Base-by-base conservation (phyloP, 2,888 invertebrate species). In the Mesopsocus fuscifrons region DNA sequence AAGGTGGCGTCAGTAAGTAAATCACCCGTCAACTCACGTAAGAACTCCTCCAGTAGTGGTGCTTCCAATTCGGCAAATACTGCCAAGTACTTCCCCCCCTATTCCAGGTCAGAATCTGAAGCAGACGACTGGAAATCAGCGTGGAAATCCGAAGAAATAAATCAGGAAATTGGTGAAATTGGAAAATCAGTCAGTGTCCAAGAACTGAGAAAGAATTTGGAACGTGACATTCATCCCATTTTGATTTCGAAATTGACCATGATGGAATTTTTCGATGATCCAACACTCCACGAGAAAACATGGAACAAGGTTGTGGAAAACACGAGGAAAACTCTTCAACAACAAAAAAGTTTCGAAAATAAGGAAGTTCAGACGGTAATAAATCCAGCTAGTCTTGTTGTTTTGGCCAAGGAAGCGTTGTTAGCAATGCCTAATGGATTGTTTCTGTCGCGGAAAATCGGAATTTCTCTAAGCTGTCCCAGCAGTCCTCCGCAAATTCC, bases 391-490 rank as follows among this genome's bases (percentile, higher is more conserved):
- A 62, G 69, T 21, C 58, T 83, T 44, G 68, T 70, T 50, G 71
- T 77, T 50, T 59, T 78, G 26, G 79, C 79, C 56, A 65, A 80
- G 26, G 67, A 65, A 51, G 71, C 64, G 49, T 65, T 83, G 8
- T 63, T 74, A 16, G 65, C 71, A 3, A 65, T 79, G 56, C 81
- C 81, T 2, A 77, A 69, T 55, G 82, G 82, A 41, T 62, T 66
- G 18, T 72, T 71, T 53, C 68, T 82, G 49, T 59, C 79, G 46
- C 17, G 20, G 11, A 38, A 20, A 26, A 43, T 44, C 3, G 44
- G 44, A 2, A 34, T 44, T 17, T 22, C 34, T 17, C 20, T 17
- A 17, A 20, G 22, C 5, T 34, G 38, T 21, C 15, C 34, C 34
- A 23, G 6, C 3, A 23, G 26, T 11, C 26, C 26, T 26, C 11